These are phyloP conservation scores for Leptodactylus fuscus DNA, from an alignment of 2,113 vertebrate genomes.

Conservation along the genomic window DNA sequence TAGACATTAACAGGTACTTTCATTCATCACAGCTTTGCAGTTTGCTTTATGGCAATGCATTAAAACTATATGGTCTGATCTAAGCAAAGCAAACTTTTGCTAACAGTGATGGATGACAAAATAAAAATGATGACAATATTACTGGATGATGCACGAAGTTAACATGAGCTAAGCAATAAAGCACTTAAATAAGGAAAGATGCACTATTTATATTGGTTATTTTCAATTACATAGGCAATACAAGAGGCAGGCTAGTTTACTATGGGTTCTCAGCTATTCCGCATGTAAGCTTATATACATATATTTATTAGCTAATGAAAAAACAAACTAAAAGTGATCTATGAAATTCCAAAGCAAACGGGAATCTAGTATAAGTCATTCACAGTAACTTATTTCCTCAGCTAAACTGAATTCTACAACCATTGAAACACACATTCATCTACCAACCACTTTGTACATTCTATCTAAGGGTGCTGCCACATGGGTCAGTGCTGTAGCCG, in stretches of 20 bases:
- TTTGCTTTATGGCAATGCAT: constrained; percentile 6
- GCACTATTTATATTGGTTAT: constrained; percentile 23
- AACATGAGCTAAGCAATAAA: constrained; percentile 30
- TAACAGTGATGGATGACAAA: background rate
- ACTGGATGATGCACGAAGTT: constrained; percentile 18
- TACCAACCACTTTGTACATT: background rate
- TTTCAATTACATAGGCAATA: constrained; percentile 10
- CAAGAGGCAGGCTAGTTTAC: constrained; percentile 4
- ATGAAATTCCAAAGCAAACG: background rate
- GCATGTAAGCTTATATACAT: background rate
- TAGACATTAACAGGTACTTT: constrained; percentile 8
- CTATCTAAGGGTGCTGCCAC: no score
- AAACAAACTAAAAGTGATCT: background rate
- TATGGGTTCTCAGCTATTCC: no score
- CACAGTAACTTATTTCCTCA: background rate
- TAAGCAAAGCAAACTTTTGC: background rate
- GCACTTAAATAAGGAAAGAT: constrained; percentile 17
- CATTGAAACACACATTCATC: background rate
- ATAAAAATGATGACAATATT: constrained; percentile 25
- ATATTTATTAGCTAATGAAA: background rate
- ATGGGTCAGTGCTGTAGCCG: no score
- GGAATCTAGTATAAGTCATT: background rate
- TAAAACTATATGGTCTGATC: background rate
- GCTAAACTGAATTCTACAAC: background rate
- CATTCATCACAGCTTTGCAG: constrained; percentile 23